A percentile compares a stretch with the other conserved stretches of the same genome.
Evolutionary conservation across 2,113 vertebrate genomes (phyloP).

Genomic region (Ondatra zibethicus): DNA sequence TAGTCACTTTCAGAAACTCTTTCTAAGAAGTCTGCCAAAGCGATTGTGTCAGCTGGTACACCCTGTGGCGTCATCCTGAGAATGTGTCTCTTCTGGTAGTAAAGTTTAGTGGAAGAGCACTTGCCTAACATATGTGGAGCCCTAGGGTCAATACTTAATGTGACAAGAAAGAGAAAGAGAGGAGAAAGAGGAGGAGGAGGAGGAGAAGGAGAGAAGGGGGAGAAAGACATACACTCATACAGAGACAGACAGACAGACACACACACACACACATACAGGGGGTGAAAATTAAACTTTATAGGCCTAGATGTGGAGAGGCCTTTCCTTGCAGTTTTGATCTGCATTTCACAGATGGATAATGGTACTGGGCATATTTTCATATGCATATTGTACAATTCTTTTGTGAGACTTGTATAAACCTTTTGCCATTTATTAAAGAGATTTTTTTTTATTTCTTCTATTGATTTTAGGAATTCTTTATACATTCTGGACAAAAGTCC

Average conservation of each 20-base stretch:
- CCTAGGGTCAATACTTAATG: not conserved
- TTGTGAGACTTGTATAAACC: not conserved
- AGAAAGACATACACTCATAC: not conserved
- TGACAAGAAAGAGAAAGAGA: not conserved
- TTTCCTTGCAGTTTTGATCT: conserved; percentile 29
- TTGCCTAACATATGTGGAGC: not conserved
- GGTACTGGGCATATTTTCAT: not conserved
- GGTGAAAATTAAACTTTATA: not conserved
- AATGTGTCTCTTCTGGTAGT: not conserved
- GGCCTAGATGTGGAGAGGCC: not conserved
- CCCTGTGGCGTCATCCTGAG: not conserved
- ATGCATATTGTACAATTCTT: not conserved
- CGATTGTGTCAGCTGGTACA: not conserved
- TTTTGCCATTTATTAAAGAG: conserved; percentile 38
- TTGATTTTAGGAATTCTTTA: conserved; percentile 30
- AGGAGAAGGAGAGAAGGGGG: rapidly evolving
- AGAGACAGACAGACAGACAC: not conserved
- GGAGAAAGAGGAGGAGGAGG: rapidly evolving
- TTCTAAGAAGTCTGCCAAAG: not conserved
- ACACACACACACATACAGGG: not conserved
- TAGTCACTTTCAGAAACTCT: not conserved
- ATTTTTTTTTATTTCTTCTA: conserved; percentile 36
- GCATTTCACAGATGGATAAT: conserved; percentile 17
- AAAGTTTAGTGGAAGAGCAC: not conserved
- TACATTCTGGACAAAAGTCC: not conserved